Evolutionary conservation across 2,113 vertebrate species (phyloP), one percentile per base, ranked within the genome.

Genomic region (Telmatochromis brichardi): DNA sequence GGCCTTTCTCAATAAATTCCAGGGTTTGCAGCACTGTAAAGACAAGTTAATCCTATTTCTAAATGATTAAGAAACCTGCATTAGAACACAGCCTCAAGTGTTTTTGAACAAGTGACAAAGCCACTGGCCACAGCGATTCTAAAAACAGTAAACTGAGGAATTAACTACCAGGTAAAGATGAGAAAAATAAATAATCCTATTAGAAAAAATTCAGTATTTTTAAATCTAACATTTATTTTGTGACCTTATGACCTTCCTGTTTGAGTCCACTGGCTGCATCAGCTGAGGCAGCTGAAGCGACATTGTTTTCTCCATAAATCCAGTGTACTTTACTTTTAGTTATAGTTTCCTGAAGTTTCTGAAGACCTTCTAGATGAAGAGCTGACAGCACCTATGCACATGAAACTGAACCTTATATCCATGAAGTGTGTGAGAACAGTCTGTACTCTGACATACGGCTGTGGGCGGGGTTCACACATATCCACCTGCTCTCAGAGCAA

Each of bases 201-300:
- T 40, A 21, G 33, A 21, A 40, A 33, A 21, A 40, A 68, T 0
- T 68, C 7, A 23, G 7, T 6, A 42, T 40, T 40, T 40, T 40
- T 71, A 21, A 71, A 71, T 71, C n/a, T 1, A 23, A 40, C 5
- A 4, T 73, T 73, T 73, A 45, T 7, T 45, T 45, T 73, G 40
- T 73, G 21, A 17, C 21, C 40, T 73, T 45, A 15, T 17, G 21
- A 45, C 21, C 68, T 73, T 73, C 14, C 8, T 17, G 68, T 28
- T 47, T 76, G 68, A 76, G 14, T 45, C 23, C 71, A 31, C 23
- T 11, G 42, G 42, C 37, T 47, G 15, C 23, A 12, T 7, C 42
- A 47, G 40, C 9, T 76, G 23, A 47, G 21, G 42, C 42, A 47
- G 40, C 0, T 76, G 40, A 73, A 73, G 40, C 21, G 0, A 26